Evolutionary conservation across 1,140 invertebrate genomes (phyloP).

Genomic region (Scaptomyza pallida): DNA sequence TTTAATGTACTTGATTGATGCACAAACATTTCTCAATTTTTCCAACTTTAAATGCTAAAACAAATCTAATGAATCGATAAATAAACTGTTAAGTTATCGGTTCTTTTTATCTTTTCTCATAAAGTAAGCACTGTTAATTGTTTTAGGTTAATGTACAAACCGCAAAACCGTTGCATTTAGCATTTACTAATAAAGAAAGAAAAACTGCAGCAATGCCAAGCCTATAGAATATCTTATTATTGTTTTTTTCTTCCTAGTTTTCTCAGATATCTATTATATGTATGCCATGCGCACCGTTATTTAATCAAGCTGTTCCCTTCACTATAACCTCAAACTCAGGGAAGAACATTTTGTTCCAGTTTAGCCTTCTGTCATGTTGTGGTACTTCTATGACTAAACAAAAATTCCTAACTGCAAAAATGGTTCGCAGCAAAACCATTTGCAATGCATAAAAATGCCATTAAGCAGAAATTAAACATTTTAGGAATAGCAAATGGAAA

Average conservation of each 20-base stretch:
- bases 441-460: constrained; percentile 58
- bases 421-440: constrained; percentile 24
- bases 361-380: constrained; percentile 23
- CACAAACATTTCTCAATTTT: too few relatives aligned
- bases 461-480: constrained; percentile 38
- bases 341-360: constrained; percentile 25
- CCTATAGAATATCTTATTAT: not conserved
- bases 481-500: constrained; percentile 20
- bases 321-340: constrained; percentile 2
- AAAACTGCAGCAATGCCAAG: not conserved
- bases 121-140: too few relatives aligned
- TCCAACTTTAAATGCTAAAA: too few relatives aligned
- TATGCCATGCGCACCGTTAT: not conserved
- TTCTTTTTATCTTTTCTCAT: too few relatives aligned
- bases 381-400: constrained; percentile 21
- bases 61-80: too few relatives aligned
- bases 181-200: too few relatives aligned
- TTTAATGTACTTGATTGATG: too few relatives aligned
- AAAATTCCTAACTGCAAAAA: constrained; percentile 41
- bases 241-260: not conserved
- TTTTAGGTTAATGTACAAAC: too few relatives aligned
- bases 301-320: constrained; percentile 15
- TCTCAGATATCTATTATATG: not conserved
- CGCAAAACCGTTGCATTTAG: too few relatives aligned
- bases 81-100: too few relatives aligned